phyloP scores from a whole-genome alignment of 2,797 vertebrate species.

The Manis javanica region DNA sequence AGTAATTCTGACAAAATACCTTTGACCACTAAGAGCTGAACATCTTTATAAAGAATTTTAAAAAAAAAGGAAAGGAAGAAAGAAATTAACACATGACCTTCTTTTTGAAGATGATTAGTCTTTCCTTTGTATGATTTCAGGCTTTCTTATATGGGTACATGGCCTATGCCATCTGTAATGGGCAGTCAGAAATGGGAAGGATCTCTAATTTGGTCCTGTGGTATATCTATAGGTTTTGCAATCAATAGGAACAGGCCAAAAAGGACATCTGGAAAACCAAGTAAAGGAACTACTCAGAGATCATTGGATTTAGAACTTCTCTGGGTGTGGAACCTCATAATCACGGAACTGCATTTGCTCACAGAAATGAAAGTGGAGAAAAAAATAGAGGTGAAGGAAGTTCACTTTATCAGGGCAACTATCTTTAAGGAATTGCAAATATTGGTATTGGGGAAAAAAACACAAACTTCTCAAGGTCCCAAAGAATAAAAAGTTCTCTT shows the following conservation, averaged over 20 bases:
- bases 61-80: background rate
- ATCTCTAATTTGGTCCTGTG: background rate
- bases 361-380: background rate
- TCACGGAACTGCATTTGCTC: constrained; percentile 19
- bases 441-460: background rate
- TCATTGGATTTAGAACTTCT: background rate
- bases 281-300: background rate
- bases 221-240: background rate
- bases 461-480: background rate
- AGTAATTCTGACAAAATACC: constrained; percentile 2
- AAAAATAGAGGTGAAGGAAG: background rate
- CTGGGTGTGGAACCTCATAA: background rate
- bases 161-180: background rate
- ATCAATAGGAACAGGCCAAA: background rate
- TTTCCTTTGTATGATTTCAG: constrained; percentile 4
- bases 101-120: background rate
- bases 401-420: constrained; percentile 35
- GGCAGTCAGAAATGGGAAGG: background rate
- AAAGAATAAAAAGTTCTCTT: constrained; percentile 45
- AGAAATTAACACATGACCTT: background rate
- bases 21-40: background rate
- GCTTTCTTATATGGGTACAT: background rate
- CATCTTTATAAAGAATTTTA: constrained; percentile 2
- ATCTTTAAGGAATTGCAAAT: constrained; percentile 7
- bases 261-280: constrained; percentile 7